Evolutionary conservation across 2,113 vertebrate genomes (phyloP), one percentile per base, ranked within the genome.

Genomic region (Pandion haliaetus): DNA sequence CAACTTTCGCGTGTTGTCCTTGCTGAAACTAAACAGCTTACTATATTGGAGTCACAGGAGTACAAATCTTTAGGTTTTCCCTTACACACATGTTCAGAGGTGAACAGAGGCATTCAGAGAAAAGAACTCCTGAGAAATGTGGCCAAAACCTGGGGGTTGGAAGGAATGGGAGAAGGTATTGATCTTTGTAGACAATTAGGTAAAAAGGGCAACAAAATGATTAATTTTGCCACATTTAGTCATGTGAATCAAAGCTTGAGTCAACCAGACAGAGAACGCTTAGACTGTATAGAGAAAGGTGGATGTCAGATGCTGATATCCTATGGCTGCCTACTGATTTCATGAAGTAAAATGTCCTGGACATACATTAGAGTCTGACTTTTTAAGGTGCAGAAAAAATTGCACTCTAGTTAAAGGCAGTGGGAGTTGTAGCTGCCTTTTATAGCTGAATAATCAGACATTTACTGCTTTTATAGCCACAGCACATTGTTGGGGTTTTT

Each of bases 11-110:
- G 1, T 20, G 20, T 50, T 44, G 7, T 34, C 42, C 26, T 81
- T 83, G 13, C 26, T 71, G 38, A 83, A 29, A 42, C 12, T 50
- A 12, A 81, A 34, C 2, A 36, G 14, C 15, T 20, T 4, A 45
- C 2, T 7, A 4, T 5, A 20, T 0, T 18, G 20, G 11, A 54
- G 34, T 23, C 8, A 45, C 5, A 44, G n/a, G 26, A 52, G 16
- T 7, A 52, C 0, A n/a, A 77, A 42, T 29, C 4, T 81, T 42
- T 19, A 14, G 4, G 2, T 66, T 62, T 86, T 62, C 25, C 14
- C 17, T 70, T 55, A n/a, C 12, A 62, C 7, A 34, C 3, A 26
- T 4, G 7, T 34, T 40, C 29, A 71, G 34, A 63, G 11, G 12
- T 36, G 15, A 77, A 54, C 10, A 55, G n/a, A 59, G 17, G 7